Percentiles rank a stretch among this genome's conserved stretches.
Conservation (phyloP, 2,113 vertebrate genomes). For the Okapia johnstoni region DNA sequence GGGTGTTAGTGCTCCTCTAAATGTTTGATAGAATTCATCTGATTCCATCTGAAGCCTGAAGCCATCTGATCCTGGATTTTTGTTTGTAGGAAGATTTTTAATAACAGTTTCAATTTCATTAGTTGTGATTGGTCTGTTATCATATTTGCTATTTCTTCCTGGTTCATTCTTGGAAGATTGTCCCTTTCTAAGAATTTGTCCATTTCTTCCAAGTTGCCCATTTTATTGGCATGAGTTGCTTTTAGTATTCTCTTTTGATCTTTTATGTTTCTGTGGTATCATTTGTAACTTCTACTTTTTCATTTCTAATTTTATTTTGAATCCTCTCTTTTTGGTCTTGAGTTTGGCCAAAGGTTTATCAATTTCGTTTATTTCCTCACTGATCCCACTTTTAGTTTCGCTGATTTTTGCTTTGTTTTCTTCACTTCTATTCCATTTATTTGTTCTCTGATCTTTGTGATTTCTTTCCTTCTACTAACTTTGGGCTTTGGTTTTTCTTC, state of each 20-base stretch:
- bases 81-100: neutral
- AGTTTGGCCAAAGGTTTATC: neutral
- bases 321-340: neutral
- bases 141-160: neutral
- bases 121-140: neutral
- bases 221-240: neutral
- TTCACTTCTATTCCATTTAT: neutral
- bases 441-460: neutral
- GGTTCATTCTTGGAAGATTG: neutral
- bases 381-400: neutral
- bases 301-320: neutral
- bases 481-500: neutral
- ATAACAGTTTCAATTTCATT: neutral
- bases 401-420: neutral
- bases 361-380: neutral
- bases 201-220: neutral
- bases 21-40: neutral
- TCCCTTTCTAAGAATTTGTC: neutral
- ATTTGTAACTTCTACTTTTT: neutral
- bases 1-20: neutral
- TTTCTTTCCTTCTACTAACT: neutral
- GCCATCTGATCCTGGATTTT: neutral
- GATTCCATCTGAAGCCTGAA: neutral
- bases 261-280: neutral
- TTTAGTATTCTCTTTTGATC: neutral